A percentile compares a stretch with the other conserved stretches of the same genome.
Conservation (phyloP, 2,113 vertebrate genomes). For the Thalassoma bifasciatum region DNA sequence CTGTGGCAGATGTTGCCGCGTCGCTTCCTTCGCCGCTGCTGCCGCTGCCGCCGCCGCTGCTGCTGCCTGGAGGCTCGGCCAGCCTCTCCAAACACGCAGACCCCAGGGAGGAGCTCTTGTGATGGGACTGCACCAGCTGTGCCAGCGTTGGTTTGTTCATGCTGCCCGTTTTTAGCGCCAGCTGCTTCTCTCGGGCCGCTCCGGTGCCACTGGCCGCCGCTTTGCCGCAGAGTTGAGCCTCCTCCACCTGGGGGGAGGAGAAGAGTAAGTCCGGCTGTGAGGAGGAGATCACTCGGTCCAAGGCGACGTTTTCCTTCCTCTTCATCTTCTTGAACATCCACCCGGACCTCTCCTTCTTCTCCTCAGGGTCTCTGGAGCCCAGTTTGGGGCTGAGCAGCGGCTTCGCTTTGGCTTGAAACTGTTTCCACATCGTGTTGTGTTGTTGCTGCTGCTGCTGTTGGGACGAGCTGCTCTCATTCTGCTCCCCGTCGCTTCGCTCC, state of each 20-base stretch:
- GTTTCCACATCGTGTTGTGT: constrained; percentile 86
- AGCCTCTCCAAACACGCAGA: constrained; percentile 67
- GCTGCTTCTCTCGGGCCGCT: constrained; percentile 44
- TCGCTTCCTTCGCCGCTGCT: not conserved
- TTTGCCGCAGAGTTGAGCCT: constrained; percentile 51
- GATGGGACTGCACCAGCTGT: constrained; percentile 84
- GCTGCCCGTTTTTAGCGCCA: constrained; percentile 11
- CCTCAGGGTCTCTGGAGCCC: constrained; percentile 75
- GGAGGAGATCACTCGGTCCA: constrained; percentile 89
- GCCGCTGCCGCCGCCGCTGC: not conserved
- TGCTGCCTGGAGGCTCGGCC: constrained; percentile 25
- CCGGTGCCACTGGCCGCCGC: constrained; percentile 50
- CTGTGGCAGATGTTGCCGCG: constrained; percentile 21
- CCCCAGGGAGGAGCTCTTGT: constrained; percentile 85
- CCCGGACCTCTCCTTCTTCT: constrained; percentile 69
- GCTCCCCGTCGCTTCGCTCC: constrained; percentile 63
- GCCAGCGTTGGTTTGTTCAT: constrained; percentile 64
- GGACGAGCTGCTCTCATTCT: constrained; percentile 68
- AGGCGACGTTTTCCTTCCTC: constrained; percentile 76
- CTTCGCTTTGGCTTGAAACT: constrained; percentile 86
- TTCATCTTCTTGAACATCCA: constrained; percentile 83
- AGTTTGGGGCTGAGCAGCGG: constrained; percentile 76
- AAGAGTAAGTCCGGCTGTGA: constrained; percentile 91
- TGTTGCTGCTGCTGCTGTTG: too few species aligned
- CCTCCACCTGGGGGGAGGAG: constrained; percentile 73